Evolutionary conservation across 2,888 invertebrate species (phyloP), one percentile per base, ranked within the genome.

Genomic region (Luperina testacea): DNA sequence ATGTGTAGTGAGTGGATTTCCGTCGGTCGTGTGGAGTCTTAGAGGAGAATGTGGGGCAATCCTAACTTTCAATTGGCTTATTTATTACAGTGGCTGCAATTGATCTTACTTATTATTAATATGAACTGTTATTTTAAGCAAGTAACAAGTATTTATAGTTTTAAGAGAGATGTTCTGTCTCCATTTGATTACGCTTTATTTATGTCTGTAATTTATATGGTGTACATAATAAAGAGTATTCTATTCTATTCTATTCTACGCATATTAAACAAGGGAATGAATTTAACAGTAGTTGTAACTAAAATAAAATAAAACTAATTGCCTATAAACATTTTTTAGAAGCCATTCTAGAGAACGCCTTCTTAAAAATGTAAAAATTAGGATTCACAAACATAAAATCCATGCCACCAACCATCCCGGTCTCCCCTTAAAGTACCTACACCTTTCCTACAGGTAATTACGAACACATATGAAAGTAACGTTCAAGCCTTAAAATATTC

Each of bases 401-500:
- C 15, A n/a, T 38, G 24, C 53, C 27, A 65, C 63, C n/a, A 72
- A 15, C 84, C 38, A 32, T 32, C 63, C 45, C n/a, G 27, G 38
- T 11, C 32, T 8, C 38, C 69, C 38, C 45, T 32, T 59, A 32
- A 59, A 72, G 63, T 59, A 78, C n/a, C n/a, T n/a, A n/a, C 77
- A 78, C 75, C 63, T 69, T 74, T 42, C 76, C 67, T 80, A 57
- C 82, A 84, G 86, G 89, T 89, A 89, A 89, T 89, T 89, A 88
- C 89, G 67, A 72, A 69, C 89, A 89, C 83, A 87, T 88, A 89
- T 85, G 88, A 85, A 84, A 83, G 89, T 81, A 87, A 85, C 89
- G 83, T 86, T 82, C 79, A 79, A 69, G 77, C 80, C 82, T 77
- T 89, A 86, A 89, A 90, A 87, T 88, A 89, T 89, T 89, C 90